These are phyloP conservation scores for Hyla sarda DNA, from an alignment of 2,113 vertebrate genomes.

Conservation along the genomic window DNA sequence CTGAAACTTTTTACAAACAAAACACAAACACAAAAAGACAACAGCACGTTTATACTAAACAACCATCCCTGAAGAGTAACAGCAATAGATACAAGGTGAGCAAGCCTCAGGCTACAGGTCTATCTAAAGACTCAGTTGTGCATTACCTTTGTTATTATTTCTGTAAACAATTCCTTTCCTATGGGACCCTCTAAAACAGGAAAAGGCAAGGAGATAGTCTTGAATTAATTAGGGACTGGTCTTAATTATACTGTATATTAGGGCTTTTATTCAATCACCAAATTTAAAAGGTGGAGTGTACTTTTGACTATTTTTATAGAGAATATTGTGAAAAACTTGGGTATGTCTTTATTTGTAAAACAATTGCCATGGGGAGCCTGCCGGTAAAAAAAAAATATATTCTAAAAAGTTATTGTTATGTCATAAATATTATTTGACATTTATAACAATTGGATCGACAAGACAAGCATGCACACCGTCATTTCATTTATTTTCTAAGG, in stretches of 20 bases:
- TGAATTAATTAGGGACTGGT: background rate
- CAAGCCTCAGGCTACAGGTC: slow-evolving; percentile 22
- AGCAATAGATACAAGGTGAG: slow-evolving; percentile 2
- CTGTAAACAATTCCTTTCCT: background rate
- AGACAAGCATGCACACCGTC: too few species aligned
- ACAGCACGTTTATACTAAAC: slow-evolving; percentile 44
- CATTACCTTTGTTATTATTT: slow-evolving; percentile 4
- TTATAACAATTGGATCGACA: too few species aligned
- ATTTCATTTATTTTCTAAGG: too few species aligned
- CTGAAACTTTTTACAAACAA: background rate
- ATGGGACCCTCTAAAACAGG: background rate
- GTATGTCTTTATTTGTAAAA: background rate
- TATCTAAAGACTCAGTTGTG: background rate
- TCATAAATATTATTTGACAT: background rate
- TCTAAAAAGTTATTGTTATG: background rate
- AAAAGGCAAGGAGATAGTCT: background rate
- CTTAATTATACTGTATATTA: background rate
- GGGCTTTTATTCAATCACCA: background rate
- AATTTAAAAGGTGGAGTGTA: background rate
- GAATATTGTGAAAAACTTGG: background rate
- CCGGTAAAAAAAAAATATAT: background rate
- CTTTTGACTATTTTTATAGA: background rate
- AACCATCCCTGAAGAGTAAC: slow-evolving; percentile 15
- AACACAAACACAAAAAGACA: slow-evolving; percentile 46
- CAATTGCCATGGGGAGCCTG: background rate